Conservation (phyloP, 2,113 vertebrate genomes). For the Sphaerodactylus townsendi region DNA sequence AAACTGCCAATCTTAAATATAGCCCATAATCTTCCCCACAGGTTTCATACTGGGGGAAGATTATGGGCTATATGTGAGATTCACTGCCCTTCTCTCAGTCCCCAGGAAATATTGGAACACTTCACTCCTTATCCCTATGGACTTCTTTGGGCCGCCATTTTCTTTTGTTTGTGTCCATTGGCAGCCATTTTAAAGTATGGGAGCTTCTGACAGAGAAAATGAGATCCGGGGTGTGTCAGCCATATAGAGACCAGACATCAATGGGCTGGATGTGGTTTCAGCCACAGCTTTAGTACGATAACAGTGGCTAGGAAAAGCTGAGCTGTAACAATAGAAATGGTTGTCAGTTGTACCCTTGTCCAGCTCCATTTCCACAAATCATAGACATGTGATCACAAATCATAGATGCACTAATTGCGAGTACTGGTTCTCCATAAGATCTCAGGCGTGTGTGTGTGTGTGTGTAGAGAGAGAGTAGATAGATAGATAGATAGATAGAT, state of each 20-base stretch:
- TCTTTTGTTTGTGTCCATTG: no score
- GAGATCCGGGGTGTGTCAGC: not conserved
- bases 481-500: no score
- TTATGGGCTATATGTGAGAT: not conserved
- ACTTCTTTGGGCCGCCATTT: no score
- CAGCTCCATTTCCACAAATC: not conserved
- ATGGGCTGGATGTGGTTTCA: no score
- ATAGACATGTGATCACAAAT: no score
- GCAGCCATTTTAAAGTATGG: not conserved
- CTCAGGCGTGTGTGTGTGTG: no score
- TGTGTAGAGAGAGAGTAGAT: no score
- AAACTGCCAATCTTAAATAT: no score
- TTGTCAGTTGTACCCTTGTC: not conserved
- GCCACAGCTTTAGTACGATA: not conserved
- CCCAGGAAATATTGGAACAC: no score
- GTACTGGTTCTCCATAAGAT: not conserved
- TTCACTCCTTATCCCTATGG: no score
- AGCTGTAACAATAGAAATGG: not conserved
- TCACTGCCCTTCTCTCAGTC: not conserved
- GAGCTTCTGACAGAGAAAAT: not conserved
- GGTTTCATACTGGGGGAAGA: not conserved
- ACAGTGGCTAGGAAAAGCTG: not conserved
- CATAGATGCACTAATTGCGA: not conserved
- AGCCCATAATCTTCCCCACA: no score
- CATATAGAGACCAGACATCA: no score